Percentiles rank a stretch among this genome's conserved stretches.
Conservation (phyloP, 2,113 vertebrate species). For the Dipodomys ordii region DNA sequence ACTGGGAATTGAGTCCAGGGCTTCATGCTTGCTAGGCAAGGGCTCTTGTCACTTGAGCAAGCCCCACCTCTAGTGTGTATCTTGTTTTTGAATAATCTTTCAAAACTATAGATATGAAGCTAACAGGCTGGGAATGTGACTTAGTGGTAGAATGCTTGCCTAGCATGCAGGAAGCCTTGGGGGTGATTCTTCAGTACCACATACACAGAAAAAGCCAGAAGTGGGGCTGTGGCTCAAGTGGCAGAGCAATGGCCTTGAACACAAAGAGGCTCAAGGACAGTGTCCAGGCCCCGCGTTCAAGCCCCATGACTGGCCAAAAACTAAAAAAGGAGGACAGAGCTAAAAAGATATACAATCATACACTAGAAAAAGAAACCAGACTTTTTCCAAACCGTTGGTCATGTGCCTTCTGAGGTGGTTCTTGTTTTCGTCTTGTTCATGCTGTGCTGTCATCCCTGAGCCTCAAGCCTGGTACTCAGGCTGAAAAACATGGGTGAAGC, state of each 20-base stretch:
- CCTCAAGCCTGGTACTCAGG: neutral
- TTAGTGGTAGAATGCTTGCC: too few species aligned
- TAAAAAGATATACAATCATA: neutral
- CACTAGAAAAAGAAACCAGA: neutral
- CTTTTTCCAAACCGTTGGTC: neutral
- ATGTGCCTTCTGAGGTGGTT: neutral
- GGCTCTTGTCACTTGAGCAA: too few species aligned
- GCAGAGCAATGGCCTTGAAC: too few species aligned
- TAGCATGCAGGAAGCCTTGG: too few species aligned
- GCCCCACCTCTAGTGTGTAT: neutral
- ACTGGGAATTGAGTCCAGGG: too few species aligned
- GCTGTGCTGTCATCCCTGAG: neutral
- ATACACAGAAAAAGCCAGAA: too few species aligned
- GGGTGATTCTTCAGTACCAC: too few species aligned
- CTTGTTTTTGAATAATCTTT: slow-evolving; percentile 43
- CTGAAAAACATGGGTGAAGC: neutral
- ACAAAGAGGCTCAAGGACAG: too few species aligned
- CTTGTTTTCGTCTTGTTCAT: neutral
- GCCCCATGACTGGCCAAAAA: too few species aligned
- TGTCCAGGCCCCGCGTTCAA: too few species aligned
- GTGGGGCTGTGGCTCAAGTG: too few species aligned
- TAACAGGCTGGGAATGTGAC: neutral
- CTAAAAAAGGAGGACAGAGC: neutral
- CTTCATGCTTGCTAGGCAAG: too few species aligned
- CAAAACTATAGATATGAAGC: neutral